These are phyloP conservation scores for Felis catus DNA, from an alignment of 2,113 vertebrate genomes.

Conservation along the genomic window DNA sequence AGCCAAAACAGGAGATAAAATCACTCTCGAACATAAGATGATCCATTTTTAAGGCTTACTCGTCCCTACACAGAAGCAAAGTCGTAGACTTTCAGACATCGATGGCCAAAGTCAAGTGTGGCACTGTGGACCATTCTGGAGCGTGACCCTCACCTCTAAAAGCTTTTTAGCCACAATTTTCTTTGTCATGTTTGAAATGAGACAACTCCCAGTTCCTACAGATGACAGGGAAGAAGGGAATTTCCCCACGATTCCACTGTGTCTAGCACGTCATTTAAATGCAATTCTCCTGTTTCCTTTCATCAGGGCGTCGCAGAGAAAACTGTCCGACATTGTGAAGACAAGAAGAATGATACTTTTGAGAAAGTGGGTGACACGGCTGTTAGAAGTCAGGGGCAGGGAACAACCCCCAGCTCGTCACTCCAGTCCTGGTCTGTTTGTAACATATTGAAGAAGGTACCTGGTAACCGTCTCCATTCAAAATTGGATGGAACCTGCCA, in stretches of 20 bases:
- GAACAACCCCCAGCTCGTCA: background rate
- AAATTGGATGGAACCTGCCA: fast-evolving
- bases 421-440: background rate
- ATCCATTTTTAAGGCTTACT: no score
- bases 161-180: background rate
- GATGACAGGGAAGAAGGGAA: background rate
- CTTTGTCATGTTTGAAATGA: background rate
- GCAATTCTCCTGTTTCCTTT: background rate
- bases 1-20: background rate
- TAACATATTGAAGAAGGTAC: no score
- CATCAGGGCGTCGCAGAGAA: fast-evolving
- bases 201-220: background rate
- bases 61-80: background rate
- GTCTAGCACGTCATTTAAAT: background rate
- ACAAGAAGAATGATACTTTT: background rate
- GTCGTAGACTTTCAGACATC: background rate
- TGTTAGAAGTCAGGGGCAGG: background rate
- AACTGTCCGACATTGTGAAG: background rate
- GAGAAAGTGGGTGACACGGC: background rate
- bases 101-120: background rate
- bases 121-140: no score
- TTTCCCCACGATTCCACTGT: background rate
- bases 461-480: background rate
- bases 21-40: background rate
- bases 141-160: background rate